A percentile compares a stretch with the other conserved stretches of the same genome.
phyloP scores from a whole-genome alignment of 2,797 vertebrate genomes.

The Xiphorhynchus erythropygius region DNA sequence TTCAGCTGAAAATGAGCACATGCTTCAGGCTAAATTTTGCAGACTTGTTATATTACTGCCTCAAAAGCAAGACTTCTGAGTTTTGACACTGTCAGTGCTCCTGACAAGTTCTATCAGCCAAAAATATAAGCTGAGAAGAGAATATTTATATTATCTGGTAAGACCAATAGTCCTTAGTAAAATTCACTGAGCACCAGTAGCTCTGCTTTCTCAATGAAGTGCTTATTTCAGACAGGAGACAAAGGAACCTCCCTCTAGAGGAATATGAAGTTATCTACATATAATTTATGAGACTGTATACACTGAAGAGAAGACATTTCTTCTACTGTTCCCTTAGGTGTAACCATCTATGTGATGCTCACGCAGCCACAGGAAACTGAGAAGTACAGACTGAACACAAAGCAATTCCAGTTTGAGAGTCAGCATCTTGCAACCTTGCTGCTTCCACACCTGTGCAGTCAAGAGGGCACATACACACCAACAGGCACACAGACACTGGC shows the following conservation, averaged over 20 bases:
- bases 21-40: neutral
- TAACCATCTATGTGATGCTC: neutral
- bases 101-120: neutral
- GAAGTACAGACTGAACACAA: neutral
- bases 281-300: neutral
- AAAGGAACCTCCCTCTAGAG: neutral
- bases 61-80: neutral
- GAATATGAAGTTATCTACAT: neutral
- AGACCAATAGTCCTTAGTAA: neutral
- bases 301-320: neutral
- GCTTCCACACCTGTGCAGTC: neutral
- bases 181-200: neutral
- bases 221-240: neutral
- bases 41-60: neutral
- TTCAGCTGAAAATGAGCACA: neutral
- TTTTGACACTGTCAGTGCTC: neutral
- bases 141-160: neutral
- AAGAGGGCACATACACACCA: neutral
- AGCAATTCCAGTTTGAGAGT: neutral
- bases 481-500: neutral
- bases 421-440: neutral
- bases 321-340: neutral
- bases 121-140: neutral
- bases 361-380: neutral
- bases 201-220: neutral